Base-by-base conservation (phyloP, 1,140 invertebrate genomes). In the Helicorthomorpha holstii region DNA sequence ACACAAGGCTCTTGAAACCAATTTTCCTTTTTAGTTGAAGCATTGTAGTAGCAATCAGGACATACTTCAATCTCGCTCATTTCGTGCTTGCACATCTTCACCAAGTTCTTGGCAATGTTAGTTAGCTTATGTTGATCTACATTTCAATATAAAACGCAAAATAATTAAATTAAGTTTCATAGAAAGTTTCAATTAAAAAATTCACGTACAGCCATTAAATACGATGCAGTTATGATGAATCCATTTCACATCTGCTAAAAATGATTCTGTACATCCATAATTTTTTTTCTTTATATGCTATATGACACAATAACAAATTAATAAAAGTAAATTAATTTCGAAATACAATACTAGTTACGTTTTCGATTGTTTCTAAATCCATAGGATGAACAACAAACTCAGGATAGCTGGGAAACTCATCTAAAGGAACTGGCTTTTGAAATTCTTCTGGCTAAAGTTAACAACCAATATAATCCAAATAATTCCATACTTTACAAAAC, bases 1-100 rank as follows among this genome's bases (percentile, higher is more conserved):
- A 82, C 78, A 70, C 90, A 96, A 1, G 87, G 84, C 64, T 91
- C 85, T 1, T 83, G 80, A 64, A 94, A 94, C 88, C 88, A 94
- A 4, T 82, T 77, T 26, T 80, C 79, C 51, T 78, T 71, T 42
- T 81, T 77, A n/a, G 80, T 79, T 58, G 88, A 85, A 16, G 89
- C 81, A 60, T 85, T 87, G 24, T 78, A 70, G 64, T 93, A 94
- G 63, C 90, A 95, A 60, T 91, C 82, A 0, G 88, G 81, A 64
- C 90, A 96, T n/a, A 86, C 82, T 61, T 93, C 88, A 55, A 94
- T 90, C 69, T 94, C 89, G 46, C 74, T 77, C 68, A 88, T 81
- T 69, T 93, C 88, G 58, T 86, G 80, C 52, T 81, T 79, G 51
- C 83, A 87, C 1, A 84, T 75, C 63, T 89, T 87, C 1, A 89